Evolutionary conservation across 2,888 invertebrate species (phyloP).

Genomic region (Cotesia congregata): DNA sequence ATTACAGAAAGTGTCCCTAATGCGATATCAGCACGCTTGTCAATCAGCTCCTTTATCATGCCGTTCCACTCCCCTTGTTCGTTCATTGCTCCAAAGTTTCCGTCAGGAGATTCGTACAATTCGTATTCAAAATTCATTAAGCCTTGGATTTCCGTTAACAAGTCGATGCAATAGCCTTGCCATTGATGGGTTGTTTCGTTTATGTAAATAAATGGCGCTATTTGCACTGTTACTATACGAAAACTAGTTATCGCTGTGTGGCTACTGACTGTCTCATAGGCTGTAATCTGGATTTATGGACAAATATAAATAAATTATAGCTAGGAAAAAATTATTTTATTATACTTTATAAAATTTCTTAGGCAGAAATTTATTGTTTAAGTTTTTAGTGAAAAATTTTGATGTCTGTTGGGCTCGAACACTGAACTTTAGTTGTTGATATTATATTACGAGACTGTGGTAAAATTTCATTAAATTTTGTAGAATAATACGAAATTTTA

Average conservation of each 20-base stretch:
- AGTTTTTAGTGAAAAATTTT: too few relatives aligned
- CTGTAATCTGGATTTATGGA: constrained; percentile 22
- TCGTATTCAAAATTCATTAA: constrained; percentile 84
- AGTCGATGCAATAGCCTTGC: constrained; percentile 93
- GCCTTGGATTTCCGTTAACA: constrained; percentile 88
- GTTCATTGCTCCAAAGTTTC: constrained; percentile 90
- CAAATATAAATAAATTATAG: background rate
- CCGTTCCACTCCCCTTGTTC: constrained; percentile 89
- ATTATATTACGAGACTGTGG: too few relatives aligned
- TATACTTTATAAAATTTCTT: background rate
- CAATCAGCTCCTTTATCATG: constrained; percentile 84
- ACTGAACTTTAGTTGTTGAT: too few relatives aligned
- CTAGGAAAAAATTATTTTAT: background rate
- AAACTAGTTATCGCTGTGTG: constrained; percentile 88
- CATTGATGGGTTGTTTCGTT: constrained; percentile 68
- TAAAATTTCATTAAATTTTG: too few relatives aligned
- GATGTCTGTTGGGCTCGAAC: too few relatives aligned
- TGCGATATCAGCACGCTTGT: constrained; percentile 93
- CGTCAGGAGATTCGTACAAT: constrained; percentile 84
- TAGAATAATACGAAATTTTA: too few relatives aligned
- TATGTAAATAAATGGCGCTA: constrained; percentile 87
- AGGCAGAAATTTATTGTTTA: too few relatives aligned
- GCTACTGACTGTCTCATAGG: constrained; percentile 73
- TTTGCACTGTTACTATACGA: constrained; percentile 87
- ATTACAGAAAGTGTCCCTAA: constrained; percentile 95